Conservation (phyloP, 1,140 invertebrate species). For the Dreissena polymorpha region DNA sequence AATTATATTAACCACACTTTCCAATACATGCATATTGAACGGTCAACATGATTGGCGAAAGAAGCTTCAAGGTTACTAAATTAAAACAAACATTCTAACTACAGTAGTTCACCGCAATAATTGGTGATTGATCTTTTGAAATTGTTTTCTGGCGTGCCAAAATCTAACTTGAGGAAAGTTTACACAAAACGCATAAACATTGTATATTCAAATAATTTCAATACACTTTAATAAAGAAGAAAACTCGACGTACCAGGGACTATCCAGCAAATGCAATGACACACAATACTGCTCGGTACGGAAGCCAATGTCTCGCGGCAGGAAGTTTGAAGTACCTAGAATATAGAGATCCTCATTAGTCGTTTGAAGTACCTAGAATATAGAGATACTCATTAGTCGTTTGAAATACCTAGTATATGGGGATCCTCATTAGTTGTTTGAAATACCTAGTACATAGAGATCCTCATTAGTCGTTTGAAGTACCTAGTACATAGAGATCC, state of each 20-base stretch:
- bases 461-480: background rate
- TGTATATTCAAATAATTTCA: background rate
- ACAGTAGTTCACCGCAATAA: background rate
- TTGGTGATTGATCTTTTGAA: background rate
- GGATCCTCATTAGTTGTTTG: background rate
- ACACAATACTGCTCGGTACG: background rate
- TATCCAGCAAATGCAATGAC: background rate
- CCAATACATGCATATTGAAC: no score
- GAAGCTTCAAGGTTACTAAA: background rate
- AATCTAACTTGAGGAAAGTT: no score
- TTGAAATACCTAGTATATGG: background rate
- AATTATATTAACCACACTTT: no score
- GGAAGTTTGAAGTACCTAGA: background rate
- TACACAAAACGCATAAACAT: background rate
- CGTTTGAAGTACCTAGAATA: background rate
- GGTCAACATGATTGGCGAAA: no score
- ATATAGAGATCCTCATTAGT: background rate
- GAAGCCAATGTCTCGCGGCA: background rate
- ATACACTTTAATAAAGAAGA: background rate
- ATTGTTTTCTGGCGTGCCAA: no score
- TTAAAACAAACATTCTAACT: background rate
- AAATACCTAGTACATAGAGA: background rate
- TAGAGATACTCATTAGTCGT: background rate
- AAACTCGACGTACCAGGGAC: background rate
- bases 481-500: no score